A percentile compares a stretch with the other conserved stretches of the same genome.
phyloP scores from a whole-genome alignment of 2,113 vertebrate species.

The Paraplagusia blochii region DNA sequence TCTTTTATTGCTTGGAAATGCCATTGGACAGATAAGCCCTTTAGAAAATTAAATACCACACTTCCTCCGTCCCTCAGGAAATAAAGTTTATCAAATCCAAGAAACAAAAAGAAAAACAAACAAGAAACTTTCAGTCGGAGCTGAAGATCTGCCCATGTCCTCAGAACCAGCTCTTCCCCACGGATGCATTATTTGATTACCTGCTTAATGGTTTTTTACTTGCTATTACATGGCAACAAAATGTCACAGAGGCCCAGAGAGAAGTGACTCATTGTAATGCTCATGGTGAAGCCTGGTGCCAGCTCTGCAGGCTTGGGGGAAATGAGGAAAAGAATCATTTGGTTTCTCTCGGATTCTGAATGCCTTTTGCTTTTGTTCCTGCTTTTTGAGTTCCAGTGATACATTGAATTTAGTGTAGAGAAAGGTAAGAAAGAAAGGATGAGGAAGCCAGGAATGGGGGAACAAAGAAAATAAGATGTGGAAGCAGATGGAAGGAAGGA shows the following conservation, averaged over 20 bases:
- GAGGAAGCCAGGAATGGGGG: too few species aligned
- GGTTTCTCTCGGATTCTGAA: conserved; percentile 38
- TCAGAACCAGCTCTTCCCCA: conserved; percentile 48
- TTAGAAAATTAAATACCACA: conserved; percentile 42
- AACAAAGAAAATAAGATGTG: conserved; percentile 18
- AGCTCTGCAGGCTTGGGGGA: conserved; percentile 59
- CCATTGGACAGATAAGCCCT: conserved; percentile 45
- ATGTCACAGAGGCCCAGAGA: conserved; percentile 66
- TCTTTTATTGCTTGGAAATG: conserved; percentile 7
- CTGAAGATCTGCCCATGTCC: conserved; percentile 40
- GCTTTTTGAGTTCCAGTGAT: conserved; percentile 16
- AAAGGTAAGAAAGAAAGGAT: too few species aligned
- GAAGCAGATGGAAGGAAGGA: conserved; percentile 58
- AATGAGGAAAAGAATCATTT: conserved; percentile 63
- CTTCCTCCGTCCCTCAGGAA: conserved; percentile 52
- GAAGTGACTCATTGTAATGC: conserved; percentile 66
- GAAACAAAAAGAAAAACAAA: conserved; percentile 47
- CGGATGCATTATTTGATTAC: conserved; percentile 68
- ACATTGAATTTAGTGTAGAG: conserved; percentile 4
- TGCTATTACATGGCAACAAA: conserved; percentile 60
- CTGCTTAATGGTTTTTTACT: conserved; percentile 67
- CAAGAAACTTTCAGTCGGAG: conserved; percentile 61
- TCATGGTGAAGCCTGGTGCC: conserved; percentile 35
- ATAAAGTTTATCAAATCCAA: conserved; percentile 37
- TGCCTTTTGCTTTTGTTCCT: conserved; percentile 14